Conservation (phyloP, 2,797 vertebrate genomes). For the Urophycis tenuis region DNA sequence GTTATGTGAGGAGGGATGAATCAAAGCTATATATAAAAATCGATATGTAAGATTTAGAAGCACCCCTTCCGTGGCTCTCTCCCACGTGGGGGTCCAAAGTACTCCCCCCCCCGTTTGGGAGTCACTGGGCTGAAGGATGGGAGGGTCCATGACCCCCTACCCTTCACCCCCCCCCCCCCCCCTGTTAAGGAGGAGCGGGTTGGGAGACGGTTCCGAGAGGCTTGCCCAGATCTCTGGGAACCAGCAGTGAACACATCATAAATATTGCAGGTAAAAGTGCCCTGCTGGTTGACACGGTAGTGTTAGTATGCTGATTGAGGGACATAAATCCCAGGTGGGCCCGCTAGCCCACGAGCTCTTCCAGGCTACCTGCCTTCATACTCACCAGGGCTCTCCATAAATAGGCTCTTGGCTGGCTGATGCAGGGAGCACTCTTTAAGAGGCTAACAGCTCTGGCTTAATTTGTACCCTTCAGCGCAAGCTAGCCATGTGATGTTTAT, state of each 20-base stretch:
- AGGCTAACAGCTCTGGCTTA: slow-evolving; percentile 64
- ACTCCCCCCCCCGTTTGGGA: neutral
- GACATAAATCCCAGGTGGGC: slow-evolving; percentile 56
- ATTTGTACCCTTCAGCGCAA: slow-evolving; percentile 66
- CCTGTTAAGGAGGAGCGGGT: neutral
- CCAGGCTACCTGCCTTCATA: slow-evolving; percentile 53
- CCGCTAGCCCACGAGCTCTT: slow-evolving; percentile 46
- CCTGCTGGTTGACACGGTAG: slow-evolving; percentile 61
- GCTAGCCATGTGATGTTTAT: slow-evolving; percentile 71
- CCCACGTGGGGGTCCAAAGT: neutral
- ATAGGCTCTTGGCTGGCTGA: slow-evolving; percentile 58
- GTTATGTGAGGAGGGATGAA: neutral
- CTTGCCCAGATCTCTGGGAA: neutral
- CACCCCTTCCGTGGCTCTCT: neutral
- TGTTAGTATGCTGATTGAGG: slow-evolving; percentile 66
- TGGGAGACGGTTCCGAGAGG: neutral
- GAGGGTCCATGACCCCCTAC: neutral
- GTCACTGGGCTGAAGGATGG: neutral
- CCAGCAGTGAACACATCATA: slow-evolving; percentile 33
- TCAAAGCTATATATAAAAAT: neutral
- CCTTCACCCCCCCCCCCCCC: neutral
- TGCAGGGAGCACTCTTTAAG: slow-evolving; percentile 60
- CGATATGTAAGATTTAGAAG: neutral
- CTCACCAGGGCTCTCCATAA: slow-evolving; percentile 56
- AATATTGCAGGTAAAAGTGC: slow-evolving; percentile 61